Evolutionary conservation across 2,113 vertebrate species (phyloP), one percentile per base, ranked within the genome.

Genomic region (Thamnaconus septentrionalis): DNA sequence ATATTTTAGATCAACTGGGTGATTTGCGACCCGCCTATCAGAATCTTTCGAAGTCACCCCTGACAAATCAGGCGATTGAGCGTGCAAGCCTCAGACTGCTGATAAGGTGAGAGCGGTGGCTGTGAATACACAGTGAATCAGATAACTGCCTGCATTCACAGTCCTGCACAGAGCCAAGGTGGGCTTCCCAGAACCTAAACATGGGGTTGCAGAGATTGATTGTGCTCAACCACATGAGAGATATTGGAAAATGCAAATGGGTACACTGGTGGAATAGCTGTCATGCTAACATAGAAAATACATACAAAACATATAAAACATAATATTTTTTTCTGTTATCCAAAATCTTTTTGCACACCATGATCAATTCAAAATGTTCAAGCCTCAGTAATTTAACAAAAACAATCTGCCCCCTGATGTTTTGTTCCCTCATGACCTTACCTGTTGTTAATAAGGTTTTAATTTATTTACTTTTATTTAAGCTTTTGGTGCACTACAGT

Each of bases 1-100:
- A 92, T 93, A 92, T 91, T 93, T 92, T 90, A 93, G 92, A 93
- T 92, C 91, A 92, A 91, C 91, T 88, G 87, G 87, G 85, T 91
- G 91, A 92, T 93, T 92, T 90, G 87, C 76, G 53, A 74, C 89
- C 83, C 90, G 91, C 88, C 91, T 88, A 91, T 92, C 89, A 90
- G 91, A 92, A 90, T 91, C 90, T 90, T 89, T 83, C 55, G 61
- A 81, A 88, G 89, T 92, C 88, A 90, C 86, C 90, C 91, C 88
- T 90, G 91, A 91, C 89, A 90, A 92, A 90, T 88, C 88, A 89
- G 88, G 76, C 66, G 79, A 91, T 89, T 90, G 90, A 89, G 89
- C 88, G 89, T 87, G 87, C 89, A 83, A 77, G 87, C 88, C 75
- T 85, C 74, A 78, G 81, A 88, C 86, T 91, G 87, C 90, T 91